These are phyloP conservation scores for Oncorhynchus keta DNA, from an alignment of 2,113 vertebrate species.

Conservation along the genomic window DNA sequence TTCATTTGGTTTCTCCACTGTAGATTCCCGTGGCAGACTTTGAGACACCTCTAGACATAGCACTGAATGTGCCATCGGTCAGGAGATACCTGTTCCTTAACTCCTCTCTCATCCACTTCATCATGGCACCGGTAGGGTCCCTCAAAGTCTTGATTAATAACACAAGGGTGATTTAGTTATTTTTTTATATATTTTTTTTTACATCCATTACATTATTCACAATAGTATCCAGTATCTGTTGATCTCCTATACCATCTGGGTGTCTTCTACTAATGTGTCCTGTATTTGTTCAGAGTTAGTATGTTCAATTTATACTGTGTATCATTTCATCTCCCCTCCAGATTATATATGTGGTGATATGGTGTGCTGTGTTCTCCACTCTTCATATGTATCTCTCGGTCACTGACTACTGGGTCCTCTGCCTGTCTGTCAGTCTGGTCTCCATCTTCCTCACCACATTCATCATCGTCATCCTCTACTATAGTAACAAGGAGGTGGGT, in stretches of 20 bases:
- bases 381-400: constrained; percentile 65
- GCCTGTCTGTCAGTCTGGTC: constrained; percentile 68
- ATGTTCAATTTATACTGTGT: background rate
- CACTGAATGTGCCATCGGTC: constrained; percentile 65
- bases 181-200: background rate
- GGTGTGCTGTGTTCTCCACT: constrained; percentile 74
- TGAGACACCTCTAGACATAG: constrained; percentile 63
- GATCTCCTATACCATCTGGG: too few species aligned
- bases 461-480: constrained; percentile 69
- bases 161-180: background rate
- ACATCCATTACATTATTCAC: background rate
- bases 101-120: constrained; percentile 69
- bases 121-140: constrained; percentile 69
- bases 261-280: too few species aligned
- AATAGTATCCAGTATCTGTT: background rate
- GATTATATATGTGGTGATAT: constrained; percentile 74
- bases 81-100: constrained; percentile 76
- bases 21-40: constrained; percentile 70
- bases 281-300: too few species aligned
- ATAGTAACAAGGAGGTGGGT: constrained; percentile 66
- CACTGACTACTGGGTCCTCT: constrained; percentile 71
- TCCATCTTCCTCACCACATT: constrained; percentile 66
- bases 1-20: background rate
- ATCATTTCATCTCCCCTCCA: constrained; percentile 32
- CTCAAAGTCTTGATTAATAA: too few species aligned